phyloP scores from a whole-genome alignment of 2,888 invertebrate genomes.

The Dinocampus coccinellae region DNA sequence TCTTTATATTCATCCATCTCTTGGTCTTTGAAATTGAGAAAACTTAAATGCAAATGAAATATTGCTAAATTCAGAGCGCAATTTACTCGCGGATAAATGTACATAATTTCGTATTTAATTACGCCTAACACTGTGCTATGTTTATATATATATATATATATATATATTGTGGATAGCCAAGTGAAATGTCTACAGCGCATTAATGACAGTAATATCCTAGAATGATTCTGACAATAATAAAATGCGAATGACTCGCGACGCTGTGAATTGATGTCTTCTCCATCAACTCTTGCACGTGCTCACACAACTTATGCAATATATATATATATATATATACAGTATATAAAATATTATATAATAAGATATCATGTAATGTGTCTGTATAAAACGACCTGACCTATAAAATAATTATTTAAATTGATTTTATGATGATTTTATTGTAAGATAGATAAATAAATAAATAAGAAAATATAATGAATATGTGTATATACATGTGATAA shows the following conservation, averaged over 20 bases:
- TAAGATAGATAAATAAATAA: background rate
- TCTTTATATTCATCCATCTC: too few species aligned
- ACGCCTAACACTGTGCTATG: conserved; percentile 39
- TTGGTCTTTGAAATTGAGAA: background rate
- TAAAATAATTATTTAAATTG: too few species aligned
- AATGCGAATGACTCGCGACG: conserved; percentile 47
- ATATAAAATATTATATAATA: background rate
- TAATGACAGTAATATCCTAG: conserved; percentile 62
- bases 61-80: conserved; percentile 62
- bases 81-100: conserved; percentile 55
- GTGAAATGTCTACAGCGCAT: conserved; percentile 50
- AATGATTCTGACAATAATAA: conserved; percentile 57
- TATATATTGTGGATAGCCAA: background rate
- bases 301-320: background rate
- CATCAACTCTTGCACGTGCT: background rate
- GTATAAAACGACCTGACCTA: too few species aligned
- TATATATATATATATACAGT: background rate
- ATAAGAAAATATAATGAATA: background rate
- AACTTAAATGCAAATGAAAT: conserved; percentile 56
- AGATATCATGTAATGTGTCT: background rate
- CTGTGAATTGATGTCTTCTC: background rate
- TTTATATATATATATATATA: background rate
- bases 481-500: too few species aligned
- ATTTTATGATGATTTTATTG: too few species aligned
- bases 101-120: conserved; percentile 65